Evolutionary conservation across 2,113 vertebrate genomes (phyloP).

Genomic region (Nesoenas mayeri): DNA sequence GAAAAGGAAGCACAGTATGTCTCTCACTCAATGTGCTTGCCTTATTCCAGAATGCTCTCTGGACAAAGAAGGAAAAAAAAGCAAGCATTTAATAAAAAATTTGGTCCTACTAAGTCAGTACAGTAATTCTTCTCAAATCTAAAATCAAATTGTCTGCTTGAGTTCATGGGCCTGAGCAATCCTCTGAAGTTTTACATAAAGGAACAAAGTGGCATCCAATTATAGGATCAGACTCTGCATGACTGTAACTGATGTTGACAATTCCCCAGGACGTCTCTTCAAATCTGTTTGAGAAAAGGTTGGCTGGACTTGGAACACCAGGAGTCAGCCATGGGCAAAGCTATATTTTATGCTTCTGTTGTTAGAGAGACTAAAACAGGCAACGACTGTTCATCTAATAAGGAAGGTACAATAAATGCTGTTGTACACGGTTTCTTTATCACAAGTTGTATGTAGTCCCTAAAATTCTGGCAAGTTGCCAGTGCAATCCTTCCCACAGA

Average conservation of each 20-base stretch:
- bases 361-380: background rate
- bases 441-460: background rate
- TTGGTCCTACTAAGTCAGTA: background rate
- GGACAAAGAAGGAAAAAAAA: background rate
- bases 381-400: background rate
- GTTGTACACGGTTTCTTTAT: background rate
- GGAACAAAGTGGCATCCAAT: background rate
- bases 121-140: background rate
- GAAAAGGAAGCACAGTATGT: background rate
- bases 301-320: background rate
- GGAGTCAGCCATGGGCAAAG: background rate
- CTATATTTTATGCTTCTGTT: conserved; percentile 5
- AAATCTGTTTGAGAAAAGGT: background rate
- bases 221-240: background rate
- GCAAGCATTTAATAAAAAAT: background rate
- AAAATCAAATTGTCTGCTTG: background rate
- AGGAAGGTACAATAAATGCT: background rate
- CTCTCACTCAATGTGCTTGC: background rate
- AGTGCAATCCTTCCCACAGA: background rate
- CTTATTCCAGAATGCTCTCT: background rate
- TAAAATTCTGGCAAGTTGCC: background rate
- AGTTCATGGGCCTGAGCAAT: background rate
- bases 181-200: background rate
- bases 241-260: background rate
- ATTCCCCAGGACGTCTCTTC: background rate